Percentiles rank a stretch among this genome's conserved stretches.
phyloP scores from a whole-genome alignment of 2,888 invertebrate genomes.

The Dryomyza anilis region DNA sequence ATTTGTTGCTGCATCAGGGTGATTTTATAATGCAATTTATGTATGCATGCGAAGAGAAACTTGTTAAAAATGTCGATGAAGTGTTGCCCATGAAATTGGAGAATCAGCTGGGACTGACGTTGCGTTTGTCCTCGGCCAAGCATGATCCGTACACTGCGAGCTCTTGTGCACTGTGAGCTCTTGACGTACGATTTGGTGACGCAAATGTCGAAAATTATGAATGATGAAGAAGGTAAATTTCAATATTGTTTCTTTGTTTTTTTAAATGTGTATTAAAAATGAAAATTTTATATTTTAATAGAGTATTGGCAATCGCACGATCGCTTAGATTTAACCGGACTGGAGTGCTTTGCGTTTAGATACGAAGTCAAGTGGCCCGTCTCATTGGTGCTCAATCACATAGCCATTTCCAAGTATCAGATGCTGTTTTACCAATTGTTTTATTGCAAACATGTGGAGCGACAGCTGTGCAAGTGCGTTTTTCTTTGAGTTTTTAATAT shows the following conservation, averaged over 20 bases:
- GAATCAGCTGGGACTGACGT: slow-evolving; percentile 86
- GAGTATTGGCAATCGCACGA: slow-evolving; percentile 73
- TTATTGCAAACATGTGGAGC: slow-evolving; percentile 94
- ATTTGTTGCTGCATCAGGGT: slow-evolving; percentile 90
- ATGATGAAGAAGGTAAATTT: slow-evolving; percentile 77
- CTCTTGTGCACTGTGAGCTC: slow-evolving; percentile 87
- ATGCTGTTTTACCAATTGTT: slow-evolving; percentile 96
- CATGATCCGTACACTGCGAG: slow-evolving; percentile 94
- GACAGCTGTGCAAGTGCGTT: slow-evolving; percentile 68
- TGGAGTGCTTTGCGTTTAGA: slow-evolving; percentile 92
- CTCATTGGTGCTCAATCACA: slow-evolving; percentile 88
- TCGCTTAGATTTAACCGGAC: slow-evolving; percentile 74
- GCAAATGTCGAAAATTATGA: slow-evolving; percentile 90
- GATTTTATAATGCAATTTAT: slow-evolving; percentile 96
- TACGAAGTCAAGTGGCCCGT: slow-evolving; percentile 97
- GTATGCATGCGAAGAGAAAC: slow-evolving; percentile 92
- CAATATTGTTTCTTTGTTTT: too few relatives aligned
- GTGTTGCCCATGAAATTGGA: slow-evolving; percentile 87
- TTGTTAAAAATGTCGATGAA: slow-evolving; percentile 87
- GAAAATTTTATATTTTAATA: slow-evolving; percentile 45
- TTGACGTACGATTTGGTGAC: slow-evolving; percentile 87
- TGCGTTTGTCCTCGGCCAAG: slow-evolving; percentile 86
- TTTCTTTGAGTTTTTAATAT: neutral
- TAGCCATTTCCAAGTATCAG: slow-evolving; percentile 91
- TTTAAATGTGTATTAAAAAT: too few relatives aligned